Evolutionary conservation across 2,797 vertebrate species (phyloP).

Genomic region (Borostomias antarcticus): DNA sequence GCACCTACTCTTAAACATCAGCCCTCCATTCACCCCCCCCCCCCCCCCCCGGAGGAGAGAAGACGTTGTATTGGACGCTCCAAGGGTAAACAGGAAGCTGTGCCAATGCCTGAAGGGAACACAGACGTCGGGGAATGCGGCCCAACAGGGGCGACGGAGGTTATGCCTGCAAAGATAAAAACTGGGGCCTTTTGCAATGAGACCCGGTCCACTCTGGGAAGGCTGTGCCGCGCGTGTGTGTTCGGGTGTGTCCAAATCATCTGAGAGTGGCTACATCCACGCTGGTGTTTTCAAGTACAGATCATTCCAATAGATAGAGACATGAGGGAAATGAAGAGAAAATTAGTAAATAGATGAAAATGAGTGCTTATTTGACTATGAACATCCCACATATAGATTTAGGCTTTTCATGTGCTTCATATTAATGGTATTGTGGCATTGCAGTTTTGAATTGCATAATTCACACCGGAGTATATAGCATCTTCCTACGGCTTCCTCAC

Average conservation of each 20-base stretch:
- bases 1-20: conserved; percentile 25
- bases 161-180: conserved; percentile 13
- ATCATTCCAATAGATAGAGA: neutral
- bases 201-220: neutral
- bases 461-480: neutral
- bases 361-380: neutral
- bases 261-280: neutral
- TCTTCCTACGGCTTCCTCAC: neutral
- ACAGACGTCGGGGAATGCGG: neutral
- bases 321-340: neutral
- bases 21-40: neutral
- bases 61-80: too few relatives aligned
- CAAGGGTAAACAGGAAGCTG: neutral
- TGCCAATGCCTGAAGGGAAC: conserved; percentile 1
- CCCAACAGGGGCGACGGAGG: neutral
- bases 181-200: neutral
- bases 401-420: neutral
- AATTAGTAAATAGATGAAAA: too few relatives aligned
- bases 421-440: neutral
- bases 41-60: neutral
- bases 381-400: neutral
- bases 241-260: conserved; percentile 3
- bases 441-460: neutral
- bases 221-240: conserved; percentile 15
- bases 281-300: neutral